Percentiles rank a stretch among this genome's conserved stretches.
phyloP scores from a whole-genome alignment of 2,113 vertebrate genomes.

The Chloebia gouldiae region DNA sequence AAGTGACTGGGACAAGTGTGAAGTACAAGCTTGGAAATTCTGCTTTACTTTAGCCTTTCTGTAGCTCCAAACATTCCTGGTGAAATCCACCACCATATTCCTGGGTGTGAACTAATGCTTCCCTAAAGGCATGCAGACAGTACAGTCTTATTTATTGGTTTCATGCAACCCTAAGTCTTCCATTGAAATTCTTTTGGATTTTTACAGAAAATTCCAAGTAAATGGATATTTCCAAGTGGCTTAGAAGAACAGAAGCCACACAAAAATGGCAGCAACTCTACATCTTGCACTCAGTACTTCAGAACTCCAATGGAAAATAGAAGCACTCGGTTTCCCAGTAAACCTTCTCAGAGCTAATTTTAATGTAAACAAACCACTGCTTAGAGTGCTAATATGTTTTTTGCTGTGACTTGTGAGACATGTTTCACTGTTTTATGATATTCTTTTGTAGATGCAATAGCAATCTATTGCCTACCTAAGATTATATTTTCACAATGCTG shows the following conservation, averaged over 20 bases:
- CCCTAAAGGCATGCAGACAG: not conserved
- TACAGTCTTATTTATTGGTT: not conserved
- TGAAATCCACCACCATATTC: not conserved
- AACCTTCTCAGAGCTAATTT: not conserved
- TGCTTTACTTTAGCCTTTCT: not conserved
- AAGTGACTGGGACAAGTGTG: not conserved
- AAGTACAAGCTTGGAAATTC: not conserved
- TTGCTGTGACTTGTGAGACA: not conserved
- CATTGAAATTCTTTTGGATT: not conserved
- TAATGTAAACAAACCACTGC: not conserved
- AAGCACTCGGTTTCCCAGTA: not conserved
- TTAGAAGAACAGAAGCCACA: not conserved
- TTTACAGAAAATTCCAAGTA: not conserved
- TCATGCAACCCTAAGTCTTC: not conserved
- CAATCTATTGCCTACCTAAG: not conserved
- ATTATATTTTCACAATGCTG: not conserved
- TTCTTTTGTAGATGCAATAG: not conserved
- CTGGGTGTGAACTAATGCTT: not conserved
- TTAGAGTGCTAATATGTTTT: not conserved
- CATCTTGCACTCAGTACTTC: not conserved
- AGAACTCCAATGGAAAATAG: not conserved
- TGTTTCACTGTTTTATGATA: not conserved
- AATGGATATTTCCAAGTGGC: not conserved
- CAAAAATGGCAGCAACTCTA: not conserved
- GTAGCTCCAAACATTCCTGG: not conserved